Percentiles rank a stretch among this genome's conserved stretches.
phyloP scores from a whole-genome alignment of 2,113 vertebrate genomes.

The Thryonomys swinderianus region DNA sequence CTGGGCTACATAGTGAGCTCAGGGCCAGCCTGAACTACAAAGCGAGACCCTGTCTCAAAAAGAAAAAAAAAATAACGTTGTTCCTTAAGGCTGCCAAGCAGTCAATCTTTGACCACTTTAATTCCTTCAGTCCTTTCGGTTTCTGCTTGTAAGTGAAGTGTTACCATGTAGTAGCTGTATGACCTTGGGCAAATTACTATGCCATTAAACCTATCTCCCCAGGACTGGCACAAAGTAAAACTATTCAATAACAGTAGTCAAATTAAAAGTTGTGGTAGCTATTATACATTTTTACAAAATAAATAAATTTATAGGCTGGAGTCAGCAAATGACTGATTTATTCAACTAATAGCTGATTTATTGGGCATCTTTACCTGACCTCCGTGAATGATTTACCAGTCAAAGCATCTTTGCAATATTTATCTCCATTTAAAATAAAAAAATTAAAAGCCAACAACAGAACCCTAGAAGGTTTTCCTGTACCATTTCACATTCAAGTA shows the following conservation, averaged over 20 bases:
- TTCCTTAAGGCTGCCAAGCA: slow-evolving; percentile 8
- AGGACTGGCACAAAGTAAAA: not conserved
- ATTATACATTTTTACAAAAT: slow-evolving; percentile 35
- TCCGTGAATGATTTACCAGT: not conserved
- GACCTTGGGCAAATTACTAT: slow-evolving; percentile 18
- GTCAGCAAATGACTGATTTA: slow-evolving; percentile 9
- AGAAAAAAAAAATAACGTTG: slow-evolving; percentile 36
- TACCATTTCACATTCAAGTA: not conserved
- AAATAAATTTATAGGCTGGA: not conserved
- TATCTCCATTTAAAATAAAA: slow-evolving; percentile 1
- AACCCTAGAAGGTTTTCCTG: not conserved
- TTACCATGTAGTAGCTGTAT: not conserved
- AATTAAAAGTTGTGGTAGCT: not conserved
- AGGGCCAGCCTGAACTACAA: too few species aligned
- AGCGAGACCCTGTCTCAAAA: too few species aligned
- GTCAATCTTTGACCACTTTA: slow-evolving; percentile 26
- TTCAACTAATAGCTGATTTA: not conserved
- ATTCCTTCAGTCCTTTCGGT: slow-evolving; percentile 39
- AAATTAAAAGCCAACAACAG: not conserved
- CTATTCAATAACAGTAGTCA: not conserved
- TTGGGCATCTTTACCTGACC: not conserved
- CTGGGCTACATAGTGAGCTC: too few species aligned
- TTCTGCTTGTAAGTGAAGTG: slow-evolving; percentile 38
- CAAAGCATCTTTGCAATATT: not conserved
- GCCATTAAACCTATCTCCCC: slow-evolving; percentile 2